Percentiles rank a stretch among this genome's conserved stretches.
phyloP scores from a whole-genome alignment of 2,113 vertebrate genomes.

The Callithrix jacchus region DNA sequence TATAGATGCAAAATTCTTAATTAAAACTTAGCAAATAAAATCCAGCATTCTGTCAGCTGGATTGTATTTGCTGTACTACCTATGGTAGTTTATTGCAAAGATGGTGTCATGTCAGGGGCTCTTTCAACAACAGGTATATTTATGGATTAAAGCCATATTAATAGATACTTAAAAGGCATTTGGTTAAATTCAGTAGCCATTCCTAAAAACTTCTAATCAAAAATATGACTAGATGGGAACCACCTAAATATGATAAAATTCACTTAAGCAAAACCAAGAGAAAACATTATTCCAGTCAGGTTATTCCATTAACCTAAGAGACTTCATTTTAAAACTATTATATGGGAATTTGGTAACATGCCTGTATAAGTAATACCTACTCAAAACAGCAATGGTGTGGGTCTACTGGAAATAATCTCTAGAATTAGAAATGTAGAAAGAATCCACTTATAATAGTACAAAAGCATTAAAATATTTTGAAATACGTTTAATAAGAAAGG shows the following conservation, averaged over 20 bases:
- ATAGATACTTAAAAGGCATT: not conserved
- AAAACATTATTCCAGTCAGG: not conserved
- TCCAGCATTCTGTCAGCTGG: not conserved
- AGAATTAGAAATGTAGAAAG: conserved; percentile 24
- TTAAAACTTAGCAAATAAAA: conserved; percentile 43
- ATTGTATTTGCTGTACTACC: not conserved
- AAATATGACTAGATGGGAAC: conserved; percentile 32
- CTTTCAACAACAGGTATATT: not conserved
- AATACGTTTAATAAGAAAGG: conserved; percentile 48
- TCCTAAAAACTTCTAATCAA: conserved; percentile 34
- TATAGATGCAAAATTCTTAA: conserved; percentile 2
- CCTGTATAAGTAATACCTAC: not conserved
- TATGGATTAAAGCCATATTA: not conserved
- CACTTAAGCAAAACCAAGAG: conserved; percentile 20
- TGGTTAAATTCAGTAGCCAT: conserved; percentile 5
- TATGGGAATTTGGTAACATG: not conserved
- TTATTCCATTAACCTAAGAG: not conserved
- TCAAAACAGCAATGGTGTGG: not conserved
- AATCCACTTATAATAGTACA: not conserved
- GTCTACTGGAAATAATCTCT: not conserved
- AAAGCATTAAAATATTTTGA: conserved; percentile 30
- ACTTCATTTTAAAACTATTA: not conserved
- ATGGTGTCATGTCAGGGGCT: not conserved
- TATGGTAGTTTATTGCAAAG: not conserved
- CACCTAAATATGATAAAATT: conserved; percentile 11